These are phyloP conservation scores for Nixonia krombeini DNA, from an alignment of 1,140 invertebrate species.

Conservation along the genomic window DNA sequence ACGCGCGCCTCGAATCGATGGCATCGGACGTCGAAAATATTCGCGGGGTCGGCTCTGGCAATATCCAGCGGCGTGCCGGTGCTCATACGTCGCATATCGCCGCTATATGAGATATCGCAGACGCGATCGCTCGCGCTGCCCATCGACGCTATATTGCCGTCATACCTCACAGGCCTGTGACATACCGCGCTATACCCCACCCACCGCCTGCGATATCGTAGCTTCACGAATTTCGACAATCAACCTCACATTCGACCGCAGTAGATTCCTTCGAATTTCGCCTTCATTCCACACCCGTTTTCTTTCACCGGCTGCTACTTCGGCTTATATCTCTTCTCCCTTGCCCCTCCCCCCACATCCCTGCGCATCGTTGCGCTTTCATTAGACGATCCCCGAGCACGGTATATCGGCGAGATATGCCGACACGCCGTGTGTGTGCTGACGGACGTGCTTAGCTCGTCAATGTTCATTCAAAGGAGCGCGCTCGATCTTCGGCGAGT, in stretches of 20 bases:
- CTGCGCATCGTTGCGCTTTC: no score
- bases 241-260: slow-evolving; percentile 18
- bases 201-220: slow-evolving; percentile 39
- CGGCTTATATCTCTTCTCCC: no score
- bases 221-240: slow-evolving; percentile 44
- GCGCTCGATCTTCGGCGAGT: no score
- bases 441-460: no score
- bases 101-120: slow-evolving; percentile 70
- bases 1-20: no score
- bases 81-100: slow-evolving; percentile 72
- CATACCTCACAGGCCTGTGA: slow-evolving; percentile 65
- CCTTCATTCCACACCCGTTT: slow-evolving; percentile 24
- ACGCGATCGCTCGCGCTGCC: slow-evolving; percentile 67
- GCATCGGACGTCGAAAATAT: no score
- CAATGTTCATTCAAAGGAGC: not conserved
- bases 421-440: no score
- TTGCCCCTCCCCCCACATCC: slow-evolving; percentile 4
- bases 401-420: no score
- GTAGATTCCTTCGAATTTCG: slow-evolving; percentile 16
- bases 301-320: no score
- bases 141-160: slow-evolving; percentile 65
- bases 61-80: slow-evolving; percentile 59
- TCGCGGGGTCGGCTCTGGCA: no score
- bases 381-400: no score
- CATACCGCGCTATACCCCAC: slow-evolving; percentile 62